phyloP scores from a whole-genome alignment of 2,113 vertebrate species.

The Lophura nycthemera region DNA sequence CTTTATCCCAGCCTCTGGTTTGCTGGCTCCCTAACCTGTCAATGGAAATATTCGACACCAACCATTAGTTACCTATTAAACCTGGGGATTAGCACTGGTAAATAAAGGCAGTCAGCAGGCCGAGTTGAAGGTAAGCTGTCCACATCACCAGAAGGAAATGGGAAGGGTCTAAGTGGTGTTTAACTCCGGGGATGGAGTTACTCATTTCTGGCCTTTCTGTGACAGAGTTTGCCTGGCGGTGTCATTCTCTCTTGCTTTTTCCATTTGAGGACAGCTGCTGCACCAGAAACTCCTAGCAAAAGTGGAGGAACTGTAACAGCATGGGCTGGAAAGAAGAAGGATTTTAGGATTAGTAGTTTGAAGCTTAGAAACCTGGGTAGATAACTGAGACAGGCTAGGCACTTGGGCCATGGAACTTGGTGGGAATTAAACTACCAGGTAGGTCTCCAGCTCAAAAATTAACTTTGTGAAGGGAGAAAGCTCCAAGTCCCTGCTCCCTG shows the following conservation, averaged over 20 bases:
- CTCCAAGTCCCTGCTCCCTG: fast-evolving
- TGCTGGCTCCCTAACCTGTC: neutral
- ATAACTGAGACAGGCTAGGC: neutral
- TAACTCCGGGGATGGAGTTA: neutral
- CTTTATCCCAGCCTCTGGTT: neutral
- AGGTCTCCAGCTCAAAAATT: neutral
- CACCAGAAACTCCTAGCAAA: neutral
- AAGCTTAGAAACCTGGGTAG: neutral
- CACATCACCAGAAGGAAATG: neutral
- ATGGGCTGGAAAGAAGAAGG: neutral
- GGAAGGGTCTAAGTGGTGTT: neutral
- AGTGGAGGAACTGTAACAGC: neutral
- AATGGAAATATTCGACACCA: neutral
- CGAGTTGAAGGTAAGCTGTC: neutral
- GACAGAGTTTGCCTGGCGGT: neutral
- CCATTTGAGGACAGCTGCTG: neutral
- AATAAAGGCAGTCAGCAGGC: neutral
- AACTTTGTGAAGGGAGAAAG: neutral
- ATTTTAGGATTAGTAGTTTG: neutral
- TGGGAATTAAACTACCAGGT: neutral
- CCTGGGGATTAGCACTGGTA: neutral
- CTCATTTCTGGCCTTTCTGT: neutral
- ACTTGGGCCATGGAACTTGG: neutral
- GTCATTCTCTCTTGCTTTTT: neutral
- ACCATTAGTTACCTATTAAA: neutral